A percentile compares a stretch with the other conserved stretches of the same genome.
Evolutionary conservation across 2,797 vertebrate genomes (phyloP).

Genomic region (Eleutherodactylus coqui): DNA sequence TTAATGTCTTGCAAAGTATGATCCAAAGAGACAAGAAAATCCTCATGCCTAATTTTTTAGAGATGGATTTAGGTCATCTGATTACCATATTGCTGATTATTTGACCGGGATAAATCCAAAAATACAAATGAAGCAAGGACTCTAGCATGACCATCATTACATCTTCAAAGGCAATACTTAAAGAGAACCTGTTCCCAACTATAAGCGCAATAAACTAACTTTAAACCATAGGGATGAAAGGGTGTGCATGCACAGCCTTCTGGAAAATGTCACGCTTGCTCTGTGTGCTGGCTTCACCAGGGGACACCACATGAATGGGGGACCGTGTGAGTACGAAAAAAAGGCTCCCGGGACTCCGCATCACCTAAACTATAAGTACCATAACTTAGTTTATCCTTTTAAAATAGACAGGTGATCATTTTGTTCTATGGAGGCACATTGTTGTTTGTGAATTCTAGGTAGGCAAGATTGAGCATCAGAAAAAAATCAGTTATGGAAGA

Average conservation of each 20-base stretch:
- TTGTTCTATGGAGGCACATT: neutral
- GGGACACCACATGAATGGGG: no score
- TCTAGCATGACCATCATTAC: neutral
- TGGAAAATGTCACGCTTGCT: no score
- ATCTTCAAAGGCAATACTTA: neutral
- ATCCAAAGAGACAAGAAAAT: constrained; percentile 34
- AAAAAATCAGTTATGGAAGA: neutral
- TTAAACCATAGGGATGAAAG: no score
- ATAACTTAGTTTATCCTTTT: no score
- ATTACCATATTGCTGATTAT: neutral
- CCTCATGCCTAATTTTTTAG: neutral
- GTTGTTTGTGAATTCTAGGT: neutral
- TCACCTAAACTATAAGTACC: no score
- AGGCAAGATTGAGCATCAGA: neutral
- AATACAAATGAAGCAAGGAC: neutral
- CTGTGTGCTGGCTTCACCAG: no score
- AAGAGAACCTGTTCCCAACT: no score
- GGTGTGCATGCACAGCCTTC: no score
- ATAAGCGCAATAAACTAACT: no score
- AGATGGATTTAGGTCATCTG: constrained; percentile 22
- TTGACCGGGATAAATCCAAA: neutral
- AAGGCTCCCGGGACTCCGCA: no score
- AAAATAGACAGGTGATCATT: neutral
- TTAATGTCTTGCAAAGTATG: constrained; percentile 11
- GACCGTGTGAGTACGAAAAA: no score